phyloP scores from a whole-genome alignment of 2,113 vertebrate genomes.

The Microtus ochrogaster region DNA sequence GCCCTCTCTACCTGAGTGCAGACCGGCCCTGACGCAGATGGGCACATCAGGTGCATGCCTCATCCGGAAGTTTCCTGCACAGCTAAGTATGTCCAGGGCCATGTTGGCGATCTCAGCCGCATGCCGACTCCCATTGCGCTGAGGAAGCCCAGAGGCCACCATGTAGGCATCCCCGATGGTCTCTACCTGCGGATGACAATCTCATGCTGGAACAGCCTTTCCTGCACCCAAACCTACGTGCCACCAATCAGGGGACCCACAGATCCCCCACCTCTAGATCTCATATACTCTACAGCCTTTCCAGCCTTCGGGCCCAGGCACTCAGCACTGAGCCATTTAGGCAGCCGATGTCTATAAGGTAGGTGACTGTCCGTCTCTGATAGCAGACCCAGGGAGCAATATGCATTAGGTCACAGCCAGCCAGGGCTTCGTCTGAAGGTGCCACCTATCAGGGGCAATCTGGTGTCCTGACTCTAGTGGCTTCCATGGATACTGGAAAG shows the following conservation, averaged over 20 bases:
- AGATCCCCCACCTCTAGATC: not conserved
- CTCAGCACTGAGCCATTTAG: not conserved
- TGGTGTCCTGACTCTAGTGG: not conserved
- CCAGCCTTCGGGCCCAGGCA: accelerated
- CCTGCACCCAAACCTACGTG: accelerated
- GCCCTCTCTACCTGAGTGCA: constrained; percentile 91
- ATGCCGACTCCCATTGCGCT: constrained; percentile 91
- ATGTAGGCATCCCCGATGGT: constrained; percentile 89
- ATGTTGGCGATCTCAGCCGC: constrained; percentile 93
- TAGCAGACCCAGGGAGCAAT: not conserved
- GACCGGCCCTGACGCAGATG: constrained; percentile 91
- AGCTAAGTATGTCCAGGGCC: constrained; percentile 95
- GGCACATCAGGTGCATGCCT: constrained; percentile 92
- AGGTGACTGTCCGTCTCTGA: not conserved
- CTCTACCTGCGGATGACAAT: constrained; percentile 89
- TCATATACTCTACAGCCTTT: not conserved
- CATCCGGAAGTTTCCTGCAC: constrained; percentile 92
- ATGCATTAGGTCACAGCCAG: not conserved
- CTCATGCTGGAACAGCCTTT: not conserved
- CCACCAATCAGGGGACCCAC: accelerated
- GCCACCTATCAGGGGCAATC: accelerated
- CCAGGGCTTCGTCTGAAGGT: not conserved
- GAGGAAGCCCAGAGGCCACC: constrained; percentile 90
- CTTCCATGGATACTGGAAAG: not conserved
- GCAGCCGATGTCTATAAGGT: not conserved